Conservation (phyloP, 1,140 invertebrate genomes). For the Aradophagus sp. region DNA sequence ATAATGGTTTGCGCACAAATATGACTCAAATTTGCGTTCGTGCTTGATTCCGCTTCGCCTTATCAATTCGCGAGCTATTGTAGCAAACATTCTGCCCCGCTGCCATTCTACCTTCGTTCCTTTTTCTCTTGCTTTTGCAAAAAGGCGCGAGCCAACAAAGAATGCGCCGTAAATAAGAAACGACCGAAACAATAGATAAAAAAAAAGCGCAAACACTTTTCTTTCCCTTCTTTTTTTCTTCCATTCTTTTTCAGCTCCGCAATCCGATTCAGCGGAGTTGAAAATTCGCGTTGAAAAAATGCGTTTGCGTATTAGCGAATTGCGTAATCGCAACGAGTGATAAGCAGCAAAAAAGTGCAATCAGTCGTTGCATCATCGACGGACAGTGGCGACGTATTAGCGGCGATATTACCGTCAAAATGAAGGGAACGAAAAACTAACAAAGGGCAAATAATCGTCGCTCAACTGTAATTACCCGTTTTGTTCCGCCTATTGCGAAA, state of each 20-base stretch:
- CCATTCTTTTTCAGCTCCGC: too few relatives aligned
- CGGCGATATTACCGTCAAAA: constrained; percentile 19
- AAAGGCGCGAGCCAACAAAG: too few relatives aligned
- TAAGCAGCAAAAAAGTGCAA: constrained; percentile 55
- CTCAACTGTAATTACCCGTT: too few relatives aligned
- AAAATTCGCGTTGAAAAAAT: constrained; percentile 23
- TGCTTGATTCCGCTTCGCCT: constrained; percentile 6
- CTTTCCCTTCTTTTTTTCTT: too few relatives aligned
- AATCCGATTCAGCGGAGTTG: too few relatives aligned
- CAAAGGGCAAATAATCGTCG: not conserved
- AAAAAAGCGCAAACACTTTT: too few relatives aligned
- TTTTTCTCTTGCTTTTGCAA: constrained; percentile 1
- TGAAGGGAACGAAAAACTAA: not conserved
- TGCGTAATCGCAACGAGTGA: constrained; percentile 48
- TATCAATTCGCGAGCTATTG: constrained; percentile 13
- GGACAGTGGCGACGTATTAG: constrained; percentile 26
- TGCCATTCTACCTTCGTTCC: too few relatives aligned
- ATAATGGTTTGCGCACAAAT: constrained; percentile 36
- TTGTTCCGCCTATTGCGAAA: too few relatives aligned
- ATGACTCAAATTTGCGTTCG: constrained; percentile 5
- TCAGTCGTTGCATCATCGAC: constrained; percentile 41
- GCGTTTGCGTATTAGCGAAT: constrained; percentile 32
- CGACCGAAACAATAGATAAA: constrained; percentile 11
- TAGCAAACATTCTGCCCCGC: too few relatives aligned
- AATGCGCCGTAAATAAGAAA: too few relatives aligned